phyloP scores from a whole-genome alignment of 2,797 vertebrate species.

The Steatocranus sp. region DNA sequence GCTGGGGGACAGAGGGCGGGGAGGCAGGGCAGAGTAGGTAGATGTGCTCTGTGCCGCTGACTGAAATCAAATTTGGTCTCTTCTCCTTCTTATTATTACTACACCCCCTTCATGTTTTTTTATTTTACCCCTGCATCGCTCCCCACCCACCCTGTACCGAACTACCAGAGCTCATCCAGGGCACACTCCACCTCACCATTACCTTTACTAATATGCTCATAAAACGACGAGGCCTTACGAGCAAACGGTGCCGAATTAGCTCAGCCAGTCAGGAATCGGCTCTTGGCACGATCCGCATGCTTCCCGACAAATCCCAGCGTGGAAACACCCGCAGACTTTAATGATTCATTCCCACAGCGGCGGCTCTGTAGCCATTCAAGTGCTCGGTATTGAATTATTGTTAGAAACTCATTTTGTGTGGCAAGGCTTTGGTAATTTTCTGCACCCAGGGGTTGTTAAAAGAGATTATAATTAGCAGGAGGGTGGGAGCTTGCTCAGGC shows the following conservation, averaged over 20 bases:
- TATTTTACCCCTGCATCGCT: slow-evolving; percentile 17
- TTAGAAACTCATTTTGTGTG: slow-evolving; percentile 25
- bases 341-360: slow-evolving; percentile 14
- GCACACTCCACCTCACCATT: background rate
- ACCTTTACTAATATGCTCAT: slow-evolving; percentile 14
- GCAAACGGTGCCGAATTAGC: background rate
- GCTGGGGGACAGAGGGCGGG: background rate
- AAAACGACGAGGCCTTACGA: background rate
- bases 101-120: slow-evolving; percentile 9
- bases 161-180: slow-evolving; percentile 7
- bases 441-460: slow-evolving; percentile 14
- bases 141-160: background rate
- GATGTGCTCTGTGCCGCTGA: slow-evolving; percentile 31
- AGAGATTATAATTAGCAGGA: slow-evolving; percentile 34
- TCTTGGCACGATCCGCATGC: background rate
- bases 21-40: slow-evolving; percentile 15
- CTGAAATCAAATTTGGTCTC: slow-evolving; percentile 80
- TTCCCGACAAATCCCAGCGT: background rate
- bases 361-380: slow-evolving; percentile 16
- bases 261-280: background rate
- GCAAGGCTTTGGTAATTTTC: slow-evolving; percentile 29
- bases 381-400: slow-evolving; percentile 31
- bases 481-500: background rate
- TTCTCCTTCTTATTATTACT: background rate
- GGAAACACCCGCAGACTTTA: background rate